Evolutionary conservation across 2,888 invertebrate genomes (phyloP).

Genomic region (Trimorus sp.): DNA sequence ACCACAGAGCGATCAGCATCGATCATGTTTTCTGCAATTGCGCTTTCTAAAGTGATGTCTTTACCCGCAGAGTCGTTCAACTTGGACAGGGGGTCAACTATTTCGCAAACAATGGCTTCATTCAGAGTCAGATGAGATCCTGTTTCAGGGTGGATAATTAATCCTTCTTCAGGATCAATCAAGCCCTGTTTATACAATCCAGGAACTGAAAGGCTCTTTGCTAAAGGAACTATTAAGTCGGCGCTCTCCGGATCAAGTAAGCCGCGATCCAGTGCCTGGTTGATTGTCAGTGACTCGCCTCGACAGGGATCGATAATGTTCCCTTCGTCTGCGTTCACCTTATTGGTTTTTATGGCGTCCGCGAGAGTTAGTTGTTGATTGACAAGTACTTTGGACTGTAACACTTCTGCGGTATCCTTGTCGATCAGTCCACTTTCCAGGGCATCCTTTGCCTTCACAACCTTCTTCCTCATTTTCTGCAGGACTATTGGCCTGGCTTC

Average conservation of each 20-base stretch:
- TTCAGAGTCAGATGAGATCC: constrained; percentile 89
- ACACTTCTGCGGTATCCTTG: constrained; percentile 87
- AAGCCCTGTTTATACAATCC: constrained; percentile 94
- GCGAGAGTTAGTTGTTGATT: constrained; percentile 86
- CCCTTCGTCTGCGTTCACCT: constrained; percentile 89
- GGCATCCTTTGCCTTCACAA: constrained; percentile 89
- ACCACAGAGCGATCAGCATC: constrained; percentile 88
- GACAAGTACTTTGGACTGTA: constrained; percentile 86
- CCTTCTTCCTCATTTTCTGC: constrained; percentile 90
- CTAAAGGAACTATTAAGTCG: constrained; percentile 90
- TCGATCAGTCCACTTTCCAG: constrained; percentile 91
- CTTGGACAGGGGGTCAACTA: constrained; percentile 91
- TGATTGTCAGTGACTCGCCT: constrained; percentile 90
- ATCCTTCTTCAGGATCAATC: constrained; percentile 87
- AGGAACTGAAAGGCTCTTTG: constrained; percentile 90
- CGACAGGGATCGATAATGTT: constrained; percentile 92
- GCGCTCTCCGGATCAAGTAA: constrained; percentile 90
- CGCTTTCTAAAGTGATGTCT: constrained; percentile 89
- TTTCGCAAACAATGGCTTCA: constrained; percentile 94
- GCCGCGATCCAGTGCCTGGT: constrained; percentile 92
- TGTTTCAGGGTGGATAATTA: constrained; percentile 93
- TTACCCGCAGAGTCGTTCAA: constrained; percentile 85
- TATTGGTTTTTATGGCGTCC: constrained; percentile 88
- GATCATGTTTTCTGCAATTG: constrained; percentile 87
- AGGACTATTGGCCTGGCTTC: constrained; percentile 87